Evolutionary conservation across 1,140 invertebrate species (phyloP).

Genomic region (Hyles vespertilio): DNA sequence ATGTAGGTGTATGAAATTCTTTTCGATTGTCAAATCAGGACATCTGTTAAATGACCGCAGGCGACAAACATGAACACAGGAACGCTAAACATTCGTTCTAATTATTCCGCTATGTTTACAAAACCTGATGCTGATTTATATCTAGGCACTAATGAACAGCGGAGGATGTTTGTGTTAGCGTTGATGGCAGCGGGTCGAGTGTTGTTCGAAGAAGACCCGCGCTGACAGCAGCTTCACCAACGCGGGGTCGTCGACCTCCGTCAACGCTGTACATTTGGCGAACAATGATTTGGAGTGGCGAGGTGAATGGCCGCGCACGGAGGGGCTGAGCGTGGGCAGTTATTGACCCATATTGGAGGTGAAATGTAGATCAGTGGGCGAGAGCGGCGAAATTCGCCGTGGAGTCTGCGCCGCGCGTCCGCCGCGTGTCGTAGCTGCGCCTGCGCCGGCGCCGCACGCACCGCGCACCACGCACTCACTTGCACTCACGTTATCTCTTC

Average conservation of each 20-base stretch:
- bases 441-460: conserved; percentile 22
- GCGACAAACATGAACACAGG: not conserved
- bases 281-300: conserved; percentile 74
- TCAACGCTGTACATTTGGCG: conserved; percentile 69
- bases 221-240: conserved; percentile 54
- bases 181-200: conserved; percentile 51
- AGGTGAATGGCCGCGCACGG: conserved; percentile 69
- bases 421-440: conserved; percentile 20
- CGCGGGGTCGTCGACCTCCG: conserved; percentile 48
- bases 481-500: not conserved
- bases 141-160: conserved; percentile 19
- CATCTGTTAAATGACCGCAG: no score
- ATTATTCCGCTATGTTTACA: conserved; percentile 6
- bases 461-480: not conserved
- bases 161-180: conserved; percentile 52
- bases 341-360: conserved; percentile 74
- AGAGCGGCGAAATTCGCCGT: conserved; percentile 70
- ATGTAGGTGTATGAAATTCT: not conserved
- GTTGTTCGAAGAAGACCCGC: conserved; percentile 61
- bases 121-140: conserved; percentile 17
- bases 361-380: conserved; percentile 75
- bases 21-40: no score
- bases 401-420: conserved; percentile 37
- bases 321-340: conserved; percentile 73
- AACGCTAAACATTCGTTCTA: conserved; percentile 7